A percentile compares a stretch with the other conserved stretches of the same genome.
Evolutionary conservation across 2,888 invertebrate genomes (phyloP).

Genomic region (Oxyteleia sp.): DNA sequence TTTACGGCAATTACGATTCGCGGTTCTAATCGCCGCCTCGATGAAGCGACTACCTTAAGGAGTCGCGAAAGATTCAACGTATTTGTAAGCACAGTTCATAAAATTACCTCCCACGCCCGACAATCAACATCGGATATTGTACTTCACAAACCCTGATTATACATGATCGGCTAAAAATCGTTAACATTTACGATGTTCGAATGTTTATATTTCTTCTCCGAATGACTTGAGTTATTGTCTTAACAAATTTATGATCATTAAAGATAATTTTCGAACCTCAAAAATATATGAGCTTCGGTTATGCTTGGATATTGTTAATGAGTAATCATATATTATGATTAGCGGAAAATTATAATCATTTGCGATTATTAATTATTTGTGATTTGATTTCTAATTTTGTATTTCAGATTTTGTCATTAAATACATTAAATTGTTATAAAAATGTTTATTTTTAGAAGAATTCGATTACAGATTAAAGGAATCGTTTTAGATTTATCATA

Average conservation of each 20-base stretch:
- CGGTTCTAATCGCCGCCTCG: constrained; percentile 49
- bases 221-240: neutral
- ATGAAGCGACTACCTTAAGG: constrained; percentile 40
- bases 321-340: neutral
- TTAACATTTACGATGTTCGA: neutral
- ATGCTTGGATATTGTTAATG: neutral
- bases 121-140: constrained; percentile 2
- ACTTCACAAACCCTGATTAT: constrained; percentile 17
- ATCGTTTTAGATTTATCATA: too few relatives aligned
- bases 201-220: neutral
- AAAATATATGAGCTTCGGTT: neutral
- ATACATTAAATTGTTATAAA: too few relatives aligned
- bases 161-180: constrained; percentile 2
- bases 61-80: constrained; percentile 33
- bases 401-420: too few relatives aligned
- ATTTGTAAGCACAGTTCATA: constrained; percentile 8
- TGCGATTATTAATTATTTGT: too few relatives aligned
- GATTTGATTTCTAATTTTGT: too few relatives aligned
- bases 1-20: constrained; percentile 50
- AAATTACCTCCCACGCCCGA: constrained; percentile 37
- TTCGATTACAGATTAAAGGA: too few relatives aligned
- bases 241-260: neutral
- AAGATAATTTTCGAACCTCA: neutral
- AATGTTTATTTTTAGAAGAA: too few relatives aligned
- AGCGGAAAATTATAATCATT: too few relatives aligned